Conservation (phyloP, 1,140 invertebrate species). For the Anastatus disparis region DNA sequence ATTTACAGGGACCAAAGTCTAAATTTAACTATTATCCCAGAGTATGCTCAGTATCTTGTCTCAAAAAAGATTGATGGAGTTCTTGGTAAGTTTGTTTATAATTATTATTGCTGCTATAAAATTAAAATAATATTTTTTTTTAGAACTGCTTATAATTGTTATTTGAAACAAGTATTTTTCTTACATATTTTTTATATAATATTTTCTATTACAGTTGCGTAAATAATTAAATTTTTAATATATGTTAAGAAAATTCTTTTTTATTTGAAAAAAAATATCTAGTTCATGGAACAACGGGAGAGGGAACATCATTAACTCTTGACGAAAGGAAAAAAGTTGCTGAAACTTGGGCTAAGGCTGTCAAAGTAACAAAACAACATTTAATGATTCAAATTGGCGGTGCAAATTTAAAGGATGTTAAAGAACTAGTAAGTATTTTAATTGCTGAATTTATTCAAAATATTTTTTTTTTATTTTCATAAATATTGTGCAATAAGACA, state of each 20-base stretch:
- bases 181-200: not conserved
- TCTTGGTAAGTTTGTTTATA: constrained; percentile 70
- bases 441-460: no score
- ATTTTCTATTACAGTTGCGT: no score
- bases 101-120: no score
- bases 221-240: not conserved
- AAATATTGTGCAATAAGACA: no score
- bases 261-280: constrained; percentile 10
- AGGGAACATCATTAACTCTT: constrained; percentile 77
- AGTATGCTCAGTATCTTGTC: constrained; percentile 72
- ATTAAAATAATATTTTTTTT: no score
- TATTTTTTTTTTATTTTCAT: no score
- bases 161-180: no score
- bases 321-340: constrained; percentile 76
- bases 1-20: constrained; percentile 56
- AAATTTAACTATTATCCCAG: constrained; percentile 70
- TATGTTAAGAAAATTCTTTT: no score
- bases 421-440: constrained; percentile 76
- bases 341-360: constrained; percentile 74
- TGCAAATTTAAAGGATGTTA: constrained; percentile 75
- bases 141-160: no score
- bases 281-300: constrained; percentile 85
- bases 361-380: constrained; percentile 69
- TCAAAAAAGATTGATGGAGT: constrained; percentile 71
- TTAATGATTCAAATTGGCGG: constrained; percentile 85